Evolutionary conservation across 2,113 vertebrate species (phyloP).

Genomic region (Ameiurus melas): DNA sequence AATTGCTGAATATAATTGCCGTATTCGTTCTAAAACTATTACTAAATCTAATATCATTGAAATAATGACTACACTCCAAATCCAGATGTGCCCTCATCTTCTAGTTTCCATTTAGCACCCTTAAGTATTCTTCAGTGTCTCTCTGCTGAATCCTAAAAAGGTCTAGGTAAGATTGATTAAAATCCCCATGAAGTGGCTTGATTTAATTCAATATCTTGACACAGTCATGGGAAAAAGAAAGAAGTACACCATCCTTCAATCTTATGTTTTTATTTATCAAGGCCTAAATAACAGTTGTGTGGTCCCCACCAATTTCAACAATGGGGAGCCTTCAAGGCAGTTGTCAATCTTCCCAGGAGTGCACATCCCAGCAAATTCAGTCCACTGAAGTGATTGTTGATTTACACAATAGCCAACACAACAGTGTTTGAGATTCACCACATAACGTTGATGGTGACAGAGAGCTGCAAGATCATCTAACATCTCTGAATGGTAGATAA

Average conservation of each 20-base stretch:
- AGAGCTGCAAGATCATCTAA: not conserved
- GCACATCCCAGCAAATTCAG: not conserved
- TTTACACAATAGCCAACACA: not conserved
- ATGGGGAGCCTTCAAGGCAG: not conserved
- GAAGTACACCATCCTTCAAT: not conserved
- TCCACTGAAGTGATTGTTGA: not conserved
- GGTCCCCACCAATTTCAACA: not conserved
- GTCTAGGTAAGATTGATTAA: too few species aligned
- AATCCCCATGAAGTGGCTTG: too few species aligned
- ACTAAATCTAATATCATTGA: too few species aligned
- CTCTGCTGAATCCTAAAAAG: too few species aligned
- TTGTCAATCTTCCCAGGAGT: not conserved
- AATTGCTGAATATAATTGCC: too few species aligned
- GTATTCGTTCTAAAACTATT: too few species aligned
- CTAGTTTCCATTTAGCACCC: too few species aligned
- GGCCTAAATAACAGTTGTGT: too few species aligned
- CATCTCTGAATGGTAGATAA: not conserved
- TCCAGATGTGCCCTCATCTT: too few species aligned
- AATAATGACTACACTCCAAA: too few species aligned
- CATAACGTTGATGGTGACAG: not conserved
- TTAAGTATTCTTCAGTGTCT: too few species aligned
- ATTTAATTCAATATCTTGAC: not conserved
- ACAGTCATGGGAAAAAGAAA: not conserved
- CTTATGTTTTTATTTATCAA: too few species aligned
- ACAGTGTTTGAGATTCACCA: not conserved